A percentile compares a stretch with the other conserved stretches of the same genome.
Evolutionary conservation across 2,888 invertebrate genomes (phyloP).

Genomic region (Acrobasis consociella): DNA sequence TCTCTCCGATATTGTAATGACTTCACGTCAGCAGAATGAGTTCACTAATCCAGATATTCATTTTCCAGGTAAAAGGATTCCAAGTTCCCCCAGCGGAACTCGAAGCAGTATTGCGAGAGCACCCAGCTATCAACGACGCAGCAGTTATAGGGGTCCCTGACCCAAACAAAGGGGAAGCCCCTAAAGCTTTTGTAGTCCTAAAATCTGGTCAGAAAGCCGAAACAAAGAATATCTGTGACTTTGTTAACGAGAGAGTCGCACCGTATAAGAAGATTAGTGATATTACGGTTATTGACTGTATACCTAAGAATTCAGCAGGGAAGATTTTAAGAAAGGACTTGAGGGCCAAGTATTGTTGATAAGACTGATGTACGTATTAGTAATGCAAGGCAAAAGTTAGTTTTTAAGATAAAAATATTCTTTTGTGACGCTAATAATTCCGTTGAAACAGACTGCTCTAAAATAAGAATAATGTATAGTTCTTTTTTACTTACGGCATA

Average conservation of each 20-base stretch:
- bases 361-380: conserved; percentile 12
- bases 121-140: conserved; percentile 90
- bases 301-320: conserved; percentile 90
- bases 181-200: conserved; percentile 88
- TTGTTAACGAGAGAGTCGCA: conserved; percentile 87
- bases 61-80: conserved; percentile 83
- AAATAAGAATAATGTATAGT: too few species aligned
- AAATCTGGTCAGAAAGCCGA: conserved; percentile 47
- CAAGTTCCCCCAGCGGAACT: conserved; percentile 96
- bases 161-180: conserved; percentile 87
- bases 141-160: conserved; percentile 93
- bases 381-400: neutral
- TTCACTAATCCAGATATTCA: neutral
- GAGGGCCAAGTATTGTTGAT: conserved; percentile 62
- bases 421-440: too few species aligned
- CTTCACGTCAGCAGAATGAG: too few species aligned
- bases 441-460: too few species aligned
- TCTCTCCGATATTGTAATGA: too few species aligned
- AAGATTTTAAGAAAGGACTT: conserved; percentile 89
- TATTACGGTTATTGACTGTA: conserved; percentile 85
- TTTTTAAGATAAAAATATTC: too few species aligned
- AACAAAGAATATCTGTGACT: conserved; percentile 83
- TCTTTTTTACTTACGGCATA: too few species aligned
- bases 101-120: conserved; percentile 88
- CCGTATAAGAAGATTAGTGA: conserved; percentile 89